Conservation (phyloP, 2,888 invertebrate species). For the Metopia argyrocephala region DNA sequence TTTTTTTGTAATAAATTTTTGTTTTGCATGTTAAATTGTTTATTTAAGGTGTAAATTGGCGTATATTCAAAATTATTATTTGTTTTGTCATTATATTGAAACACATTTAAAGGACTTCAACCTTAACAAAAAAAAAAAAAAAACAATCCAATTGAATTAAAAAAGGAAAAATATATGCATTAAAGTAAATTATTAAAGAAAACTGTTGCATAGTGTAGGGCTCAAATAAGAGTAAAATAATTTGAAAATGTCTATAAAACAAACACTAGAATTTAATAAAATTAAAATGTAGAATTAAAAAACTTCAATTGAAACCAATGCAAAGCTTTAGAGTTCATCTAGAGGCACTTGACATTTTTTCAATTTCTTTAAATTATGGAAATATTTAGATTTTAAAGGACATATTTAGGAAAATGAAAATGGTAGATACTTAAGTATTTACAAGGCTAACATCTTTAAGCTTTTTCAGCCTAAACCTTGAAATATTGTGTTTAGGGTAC, state of each 20-base stretch:
- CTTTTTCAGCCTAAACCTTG: too few relatives aligned
- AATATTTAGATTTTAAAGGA: background rate
- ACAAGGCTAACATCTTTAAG: background rate
- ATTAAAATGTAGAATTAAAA: too few relatives aligned
- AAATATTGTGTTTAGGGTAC: too few relatives aligned
- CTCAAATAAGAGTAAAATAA: too few relatives aligned
- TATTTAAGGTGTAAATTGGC: conserved; percentile 60
- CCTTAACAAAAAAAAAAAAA: background rate
- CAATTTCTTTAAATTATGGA: background rate
- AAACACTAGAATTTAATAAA: too few relatives aligned
- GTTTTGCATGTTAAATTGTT: conserved; percentile 64
- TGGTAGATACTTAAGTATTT: background rate
- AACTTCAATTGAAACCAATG: too few relatives aligned
- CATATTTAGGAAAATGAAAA: background rate
- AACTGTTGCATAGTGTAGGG: too few relatives aligned
- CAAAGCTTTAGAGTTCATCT: too few relatives aligned
- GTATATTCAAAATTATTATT: conserved; percentile 46
- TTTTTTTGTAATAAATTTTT: conserved; percentile 33
- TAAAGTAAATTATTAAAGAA: too few relatives aligned
- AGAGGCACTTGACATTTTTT: too few relatives aligned
- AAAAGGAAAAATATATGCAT: background rate
- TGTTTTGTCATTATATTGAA: conserved; percentile 40
- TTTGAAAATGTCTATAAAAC: too few relatives aligned
- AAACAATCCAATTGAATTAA: conserved; percentile 3
- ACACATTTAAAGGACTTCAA: conserved; percentile 2